Evolutionary conservation across 2,888 invertebrate species (phyloP), one percentile per base, ranked within the genome.

Genomic region (Ypsolopha scabrella): DNA sequence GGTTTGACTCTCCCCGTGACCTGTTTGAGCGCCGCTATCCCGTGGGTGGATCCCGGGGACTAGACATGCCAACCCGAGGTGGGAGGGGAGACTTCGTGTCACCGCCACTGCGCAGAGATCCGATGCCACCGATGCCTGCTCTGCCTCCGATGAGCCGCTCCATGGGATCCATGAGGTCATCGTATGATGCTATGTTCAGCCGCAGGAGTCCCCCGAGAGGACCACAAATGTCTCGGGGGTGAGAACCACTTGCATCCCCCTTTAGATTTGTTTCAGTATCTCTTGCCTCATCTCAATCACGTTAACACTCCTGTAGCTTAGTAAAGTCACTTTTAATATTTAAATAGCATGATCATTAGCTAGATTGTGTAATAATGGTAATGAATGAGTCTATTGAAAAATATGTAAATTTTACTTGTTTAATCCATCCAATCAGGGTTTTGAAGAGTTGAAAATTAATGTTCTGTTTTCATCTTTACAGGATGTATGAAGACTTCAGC

Each of bases 401-500:
- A 24, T 24, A 24, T 24, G 2, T 3, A 24, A 24, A 24, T 24
- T 4, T 24, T 24, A 3, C 24, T 24, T 24, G 24, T 4, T 24
- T 2, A 24, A 24, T 24, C 24, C 24, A 24, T 3, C 24, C 2
- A 24, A 24, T 24, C 24, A 24, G 24, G 24, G 24, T 24, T 3
- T 24, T 24, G 24, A 24, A 4, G 24, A 4, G 8, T 14, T 7
- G n/a, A 24, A 10, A 46, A 1, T 34, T 37, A 43, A 41, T 41
- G 9, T 11, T 43, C 8, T 14, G n/a, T 57, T 51, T 58, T 63
- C 50, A 61, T 50, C 57, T 75, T 70, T 79, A 60, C 87, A 90
- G 92, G 67, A 92, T 94, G 88, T 94, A 94, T 80, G 94, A 95
- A 85, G 94, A 94, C 82, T 95, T 94, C 77, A 94, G 94, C 82